These are phyloP conservation scores for Origma solitaria DNA, from an alignment of 2,113 vertebrate genomes.

Conservation along the genomic window DNA sequence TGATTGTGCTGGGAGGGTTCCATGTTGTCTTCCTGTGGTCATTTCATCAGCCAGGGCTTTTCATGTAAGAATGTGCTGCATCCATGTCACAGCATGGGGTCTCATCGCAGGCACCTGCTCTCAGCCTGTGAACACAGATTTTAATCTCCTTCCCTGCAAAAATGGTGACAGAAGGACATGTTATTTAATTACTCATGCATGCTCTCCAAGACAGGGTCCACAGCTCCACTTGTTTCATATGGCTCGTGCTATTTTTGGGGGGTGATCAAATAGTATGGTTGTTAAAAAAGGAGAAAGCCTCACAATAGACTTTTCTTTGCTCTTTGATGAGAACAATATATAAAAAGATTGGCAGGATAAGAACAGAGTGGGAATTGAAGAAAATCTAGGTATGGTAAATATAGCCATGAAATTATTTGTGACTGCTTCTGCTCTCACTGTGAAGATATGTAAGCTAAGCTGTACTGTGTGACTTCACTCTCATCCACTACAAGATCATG, in stretches of 20 bases:
- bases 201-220: constrained; percentile 28
- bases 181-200: constrained; percentile 55
- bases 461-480: not conserved
- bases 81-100: constrained; percentile 53
- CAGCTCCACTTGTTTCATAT: constrained; percentile 5
- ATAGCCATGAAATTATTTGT: not conserved
- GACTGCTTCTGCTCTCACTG: not conserved
- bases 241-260: not conserved
- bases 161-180: constrained; percentile 51
- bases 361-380: not conserved
- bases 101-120: constrained; percentile 59
- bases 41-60: constrained; percentile 50
- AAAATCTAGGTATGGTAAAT: not conserved
- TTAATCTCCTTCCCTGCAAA: constrained; percentile 28
- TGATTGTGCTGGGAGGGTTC: constrained; percentile 40
- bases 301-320: not conserved
- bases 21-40: constrained; percentile 51
- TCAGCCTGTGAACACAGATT: constrained; percentile 51
- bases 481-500: not conserved
- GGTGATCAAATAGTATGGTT: not conserved
- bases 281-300: constrained; percentile 5
- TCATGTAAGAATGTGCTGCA: constrained; percentile 51
- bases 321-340: not conserved
- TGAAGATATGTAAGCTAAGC: not conserved
- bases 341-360: not conserved